Evolutionary conservation across 2,888 invertebrate genomes (phyloP).

Genomic region (Torymus texanus): DNA sequence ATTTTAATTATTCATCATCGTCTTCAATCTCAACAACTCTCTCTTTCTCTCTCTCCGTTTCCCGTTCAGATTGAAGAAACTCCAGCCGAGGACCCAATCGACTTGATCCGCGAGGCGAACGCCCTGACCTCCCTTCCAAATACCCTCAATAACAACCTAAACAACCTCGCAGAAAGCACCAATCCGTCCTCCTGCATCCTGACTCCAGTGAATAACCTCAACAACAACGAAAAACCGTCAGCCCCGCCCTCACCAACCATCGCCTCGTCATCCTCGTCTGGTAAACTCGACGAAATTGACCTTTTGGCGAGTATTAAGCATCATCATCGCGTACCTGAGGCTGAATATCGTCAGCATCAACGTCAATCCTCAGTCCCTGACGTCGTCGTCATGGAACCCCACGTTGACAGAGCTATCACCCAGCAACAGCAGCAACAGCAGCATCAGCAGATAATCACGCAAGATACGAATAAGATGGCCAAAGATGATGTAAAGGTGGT

Average conservation of each 20-base stretch:
- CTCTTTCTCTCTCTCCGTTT: neutral
- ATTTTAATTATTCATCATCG: too few species aligned
- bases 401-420: slow-evolving; percentile 43
- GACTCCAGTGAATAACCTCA: neutral
- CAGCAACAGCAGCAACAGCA: neutral
- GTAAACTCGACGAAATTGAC: slow-evolving; percentile 72
- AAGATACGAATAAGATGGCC: neutral
- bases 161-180: neutral
- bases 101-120: slow-evolving; percentile 52
- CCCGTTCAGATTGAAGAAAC: slow-evolving; percentile 32
- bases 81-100: slow-evolving; percentile 39
- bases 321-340: slow-evolving; percentile 66
- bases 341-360: slow-evolving; percentile 11
- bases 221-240: slow-evolving; percentile 20
- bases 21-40: too few species aligned
- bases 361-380: slow-evolving; percentile 66
- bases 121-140: neutral
- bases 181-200: neutral
- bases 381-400: slow-evolving; percentile 73
- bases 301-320: slow-evolving; percentile 70
- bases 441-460: slow-evolving; percentile 61
- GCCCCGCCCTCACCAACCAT: neutral
- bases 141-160: slow-evolving; percentile 4
- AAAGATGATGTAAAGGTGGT: neutral
- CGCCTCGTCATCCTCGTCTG: slow-evolving; percentile 20